phyloP scores from a whole-genome alignment of 2,888 invertebrate species.

The Camponotus fellah region DNA sequence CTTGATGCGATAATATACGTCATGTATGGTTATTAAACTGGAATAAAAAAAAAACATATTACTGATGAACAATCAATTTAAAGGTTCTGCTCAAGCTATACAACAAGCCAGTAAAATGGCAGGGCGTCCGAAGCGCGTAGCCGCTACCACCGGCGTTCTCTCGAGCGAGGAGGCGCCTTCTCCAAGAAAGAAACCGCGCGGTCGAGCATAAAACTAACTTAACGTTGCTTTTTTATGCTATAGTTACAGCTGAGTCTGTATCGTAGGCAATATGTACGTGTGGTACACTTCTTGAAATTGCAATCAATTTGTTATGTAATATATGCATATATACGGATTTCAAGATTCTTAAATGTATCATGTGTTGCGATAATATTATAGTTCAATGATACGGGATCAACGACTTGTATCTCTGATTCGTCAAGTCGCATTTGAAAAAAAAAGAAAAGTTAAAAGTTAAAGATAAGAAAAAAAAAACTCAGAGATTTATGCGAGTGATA shows the following conservation, averaged over 20 bases:
- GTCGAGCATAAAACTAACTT: constrained; percentile 81
- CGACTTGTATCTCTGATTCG: constrained; percentile 74
- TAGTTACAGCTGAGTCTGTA: constrained; percentile 78
- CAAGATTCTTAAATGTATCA: constrained; percentile 75
- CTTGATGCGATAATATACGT: background rate
- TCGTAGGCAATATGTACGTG: constrained; percentile 81
- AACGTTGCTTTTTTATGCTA: constrained; percentile 69
- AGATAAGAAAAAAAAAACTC: constrained; percentile 61
- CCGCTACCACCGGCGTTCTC: constrained; percentile 72
- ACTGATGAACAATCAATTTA: constrained; percentile 49
- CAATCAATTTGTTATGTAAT: constrained; percentile 75
- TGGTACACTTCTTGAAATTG: constrained; percentile 73
- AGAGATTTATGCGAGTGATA: constrained; percentile 72
- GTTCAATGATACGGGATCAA: constrained; percentile 77
- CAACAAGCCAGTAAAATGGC: constrained; percentile 77
- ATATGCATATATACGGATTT: constrained; percentile 74
- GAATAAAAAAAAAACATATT: background rate
- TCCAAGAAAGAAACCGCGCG: constrained; percentile 82
- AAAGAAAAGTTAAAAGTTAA: constrained; percentile 54
- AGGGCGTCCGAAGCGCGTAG: constrained; percentile 82
- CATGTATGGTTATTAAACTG: background rate
- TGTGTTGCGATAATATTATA: constrained; percentile 76
- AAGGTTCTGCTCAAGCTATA: constrained; percentile 76
- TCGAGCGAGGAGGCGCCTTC: constrained; percentile 79
- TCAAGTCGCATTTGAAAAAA: constrained; percentile 71